Percentiles rank a stretch among this genome's conserved stretches.
phyloP scores from a whole-genome alignment of 2,888 invertebrate species.

The Acleris emargana region DNA sequence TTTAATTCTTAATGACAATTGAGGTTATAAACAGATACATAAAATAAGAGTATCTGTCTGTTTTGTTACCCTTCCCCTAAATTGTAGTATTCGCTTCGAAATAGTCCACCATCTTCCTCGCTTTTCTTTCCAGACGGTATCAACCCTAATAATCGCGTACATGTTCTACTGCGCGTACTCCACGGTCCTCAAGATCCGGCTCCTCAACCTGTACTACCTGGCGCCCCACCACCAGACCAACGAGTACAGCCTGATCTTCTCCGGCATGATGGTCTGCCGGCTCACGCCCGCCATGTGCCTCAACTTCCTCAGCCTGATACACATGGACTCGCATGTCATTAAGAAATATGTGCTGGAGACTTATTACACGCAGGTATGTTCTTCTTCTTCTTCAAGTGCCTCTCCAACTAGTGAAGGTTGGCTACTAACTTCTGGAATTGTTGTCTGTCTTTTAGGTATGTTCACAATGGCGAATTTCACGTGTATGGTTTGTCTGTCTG shows the following conservation, averaged over 20 bases:
- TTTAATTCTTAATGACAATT: too few relatives aligned
- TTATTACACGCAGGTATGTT: constrained; percentile 95
- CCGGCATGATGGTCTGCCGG: constrained; percentile 98
- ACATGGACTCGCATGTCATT: constrained; percentile 98
- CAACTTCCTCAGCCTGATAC: constrained; percentile 98
- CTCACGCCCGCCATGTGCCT: constrained; percentile 99
- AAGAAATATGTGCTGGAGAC: constrained; percentile 92
- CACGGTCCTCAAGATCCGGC: constrained; percentile 97
- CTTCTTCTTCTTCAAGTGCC: too few relatives aligned
- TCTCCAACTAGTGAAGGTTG: too few relatives aligned
- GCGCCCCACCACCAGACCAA: constrained; percentile 99
- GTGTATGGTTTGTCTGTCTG: too few relatives aligned
- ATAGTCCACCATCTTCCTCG: too few relatives aligned
- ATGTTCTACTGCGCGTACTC: constrained; percentile 99
- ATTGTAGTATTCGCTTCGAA: too few relatives aligned
- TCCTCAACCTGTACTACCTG: constrained; percentile 98
- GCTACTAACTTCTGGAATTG: too few relatives aligned
- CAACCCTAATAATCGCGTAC: constrained; percentile 95
- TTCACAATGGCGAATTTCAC: too few relatives aligned
- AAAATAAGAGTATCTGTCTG: too few relatives aligned
- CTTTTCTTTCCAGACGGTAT: constrained; percentile 86
- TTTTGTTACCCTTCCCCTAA: too few relatives aligned
- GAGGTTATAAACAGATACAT: too few relatives aligned
- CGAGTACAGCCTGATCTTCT: constrained; percentile 99
- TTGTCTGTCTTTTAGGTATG: too few relatives aligned